These are phyloP conservation scores for Aphaenogaster floridana DNA, from an alignment of 1,140 invertebrate genomes.

Conservation along the genomic window DNA sequence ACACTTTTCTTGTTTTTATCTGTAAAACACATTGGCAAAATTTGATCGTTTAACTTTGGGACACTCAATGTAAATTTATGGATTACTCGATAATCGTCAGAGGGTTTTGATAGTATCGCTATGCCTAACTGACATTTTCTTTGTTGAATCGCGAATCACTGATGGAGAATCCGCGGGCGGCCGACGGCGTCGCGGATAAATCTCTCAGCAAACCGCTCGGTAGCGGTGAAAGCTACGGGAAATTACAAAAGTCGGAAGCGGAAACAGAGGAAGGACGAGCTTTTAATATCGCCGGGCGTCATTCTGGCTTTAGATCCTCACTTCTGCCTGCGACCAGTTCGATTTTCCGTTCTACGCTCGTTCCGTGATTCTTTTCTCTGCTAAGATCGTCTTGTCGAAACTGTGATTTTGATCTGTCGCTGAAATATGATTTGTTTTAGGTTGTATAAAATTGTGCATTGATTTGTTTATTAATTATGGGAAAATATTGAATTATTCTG, in stretches of 20 bases:
- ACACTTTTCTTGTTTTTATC: background rate
- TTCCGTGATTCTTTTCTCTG: slow-evolving; percentile 35
- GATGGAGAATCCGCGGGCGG: slow-evolving; percentile 39
- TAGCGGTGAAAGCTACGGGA: slow-evolving; percentile 82
- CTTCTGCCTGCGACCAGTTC: slow-evolving; percentile 61
- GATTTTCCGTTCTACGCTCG: slow-evolving; percentile 69
- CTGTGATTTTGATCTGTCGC: background rate
- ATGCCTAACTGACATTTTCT: slow-evolving; percentile 55
- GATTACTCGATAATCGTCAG: slow-evolving; percentile 14
- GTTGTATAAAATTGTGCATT: background rate
- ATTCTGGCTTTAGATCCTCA: slow-evolving; percentile 73
- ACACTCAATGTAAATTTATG: background rate
- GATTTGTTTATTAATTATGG: background rate
- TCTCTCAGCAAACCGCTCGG: slow-evolving; percentile 64
- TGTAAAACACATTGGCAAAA: background rate
- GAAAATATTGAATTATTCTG: background rate
- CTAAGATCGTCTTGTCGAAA: slow-evolving; percentile 32
- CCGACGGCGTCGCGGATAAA: slow-evolving; percentile 70
- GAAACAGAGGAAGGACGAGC: slow-evolving; percentile 82
- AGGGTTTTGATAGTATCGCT: background rate
- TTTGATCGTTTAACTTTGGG: background rate
- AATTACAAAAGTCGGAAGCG: slow-evolving; percentile 86
- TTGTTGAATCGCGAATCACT: slow-evolving; percentile 53
- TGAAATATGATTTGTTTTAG: too few relatives aligned
- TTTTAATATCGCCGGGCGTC: slow-evolving; percentile 85